phyloP scores from a whole-genome alignment of 2,113 vertebrate genomes.

The Centropus unirufus region DNA sequence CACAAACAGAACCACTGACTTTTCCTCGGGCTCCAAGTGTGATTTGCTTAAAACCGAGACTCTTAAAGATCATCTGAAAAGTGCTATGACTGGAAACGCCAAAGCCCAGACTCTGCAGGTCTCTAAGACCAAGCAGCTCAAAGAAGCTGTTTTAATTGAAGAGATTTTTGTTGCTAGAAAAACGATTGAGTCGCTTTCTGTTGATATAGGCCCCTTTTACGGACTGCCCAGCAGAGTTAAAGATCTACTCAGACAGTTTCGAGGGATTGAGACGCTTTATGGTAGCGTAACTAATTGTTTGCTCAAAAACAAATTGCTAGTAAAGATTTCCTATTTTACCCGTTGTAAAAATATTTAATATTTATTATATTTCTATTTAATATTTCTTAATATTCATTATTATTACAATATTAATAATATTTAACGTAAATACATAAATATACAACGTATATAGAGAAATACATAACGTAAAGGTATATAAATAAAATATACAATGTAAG shows the following conservation, averaged over 20 bases:
- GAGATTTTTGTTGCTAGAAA: slow-evolving; percentile 86
- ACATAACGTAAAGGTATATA: too few species aligned
- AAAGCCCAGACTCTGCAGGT: slow-evolving; percentile 71
- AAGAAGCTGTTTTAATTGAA: slow-evolving; percentile 83
- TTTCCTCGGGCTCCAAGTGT: neutral
- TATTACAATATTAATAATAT: too few species aligned
- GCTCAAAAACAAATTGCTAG: neutral
- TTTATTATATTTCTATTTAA: too few species aligned
- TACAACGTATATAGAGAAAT: too few species aligned
- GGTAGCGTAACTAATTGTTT: slow-evolving; percentile 76
- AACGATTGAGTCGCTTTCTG: slow-evolving; percentile 74
- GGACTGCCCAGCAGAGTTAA: slow-evolving; percentile 93
- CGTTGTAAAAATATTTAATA: neutral
- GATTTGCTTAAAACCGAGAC: slow-evolving; percentile 74
- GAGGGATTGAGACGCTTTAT: slow-evolving; percentile 90
- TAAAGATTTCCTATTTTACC: neutral
- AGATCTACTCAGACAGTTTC: slow-evolving; percentile 84
- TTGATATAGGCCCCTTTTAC: slow-evolving; percentile 93
- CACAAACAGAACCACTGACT: neutral
- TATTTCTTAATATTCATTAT: too few species aligned
- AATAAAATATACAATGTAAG: too few species aligned
- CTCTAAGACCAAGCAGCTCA: slow-evolving; percentile 81
- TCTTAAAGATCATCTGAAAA: slow-evolving; percentile 88
- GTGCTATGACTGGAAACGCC: slow-evolving; percentile 88
- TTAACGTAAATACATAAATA: too few species aligned